These are phyloP conservation scores for Macrosteles quadrilineatus DNA, from an alignment of 1,140 invertebrate species.

Conservation along the genomic window DNA sequence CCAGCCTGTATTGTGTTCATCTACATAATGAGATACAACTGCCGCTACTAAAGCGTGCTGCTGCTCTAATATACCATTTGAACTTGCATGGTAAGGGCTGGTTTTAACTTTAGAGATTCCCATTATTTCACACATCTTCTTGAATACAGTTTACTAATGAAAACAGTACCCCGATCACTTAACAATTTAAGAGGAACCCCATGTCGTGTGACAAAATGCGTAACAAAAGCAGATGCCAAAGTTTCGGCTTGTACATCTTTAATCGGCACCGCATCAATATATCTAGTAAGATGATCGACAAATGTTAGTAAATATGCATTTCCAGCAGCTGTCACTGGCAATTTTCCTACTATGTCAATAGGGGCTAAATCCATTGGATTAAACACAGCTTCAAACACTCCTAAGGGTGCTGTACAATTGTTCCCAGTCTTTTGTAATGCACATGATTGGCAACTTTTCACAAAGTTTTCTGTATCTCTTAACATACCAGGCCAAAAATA, in stretches of 20 bases:
- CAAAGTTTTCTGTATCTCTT: not conserved
- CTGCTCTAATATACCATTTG: too few relatives aligned
- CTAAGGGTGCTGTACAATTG: not conserved
- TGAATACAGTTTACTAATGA: too few relatives aligned
- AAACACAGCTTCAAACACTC: not conserved
- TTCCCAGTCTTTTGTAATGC: not conserved
- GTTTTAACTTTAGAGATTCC: too few relatives aligned
- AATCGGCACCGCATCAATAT: not conserved
- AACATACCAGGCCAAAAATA: not conserved
- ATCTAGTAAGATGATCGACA: not conserved
- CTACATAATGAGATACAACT: too few relatives aligned
- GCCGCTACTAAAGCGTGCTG: too few relatives aligned
- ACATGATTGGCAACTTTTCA: not conserved
- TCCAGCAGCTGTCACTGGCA: not conserved
- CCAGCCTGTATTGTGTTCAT: too few relatives aligned
- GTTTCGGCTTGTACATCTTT: not conserved
- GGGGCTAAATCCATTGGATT: not conserved
- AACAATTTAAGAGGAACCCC: slow-evolving; percentile 41
- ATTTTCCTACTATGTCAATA: not conserved
- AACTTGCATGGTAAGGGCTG: too few relatives aligned
- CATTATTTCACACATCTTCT: too few relatives aligned
- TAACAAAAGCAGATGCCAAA: not conserved
- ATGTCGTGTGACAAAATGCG: slow-evolving; percentile 33
- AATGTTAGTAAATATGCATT: not conserved
- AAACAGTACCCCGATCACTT: too few relatives aligned